Evolutionary conservation across 2,888 invertebrate genomes (phyloP).

Genomic region (Trissoscelio sp.): DNA sequence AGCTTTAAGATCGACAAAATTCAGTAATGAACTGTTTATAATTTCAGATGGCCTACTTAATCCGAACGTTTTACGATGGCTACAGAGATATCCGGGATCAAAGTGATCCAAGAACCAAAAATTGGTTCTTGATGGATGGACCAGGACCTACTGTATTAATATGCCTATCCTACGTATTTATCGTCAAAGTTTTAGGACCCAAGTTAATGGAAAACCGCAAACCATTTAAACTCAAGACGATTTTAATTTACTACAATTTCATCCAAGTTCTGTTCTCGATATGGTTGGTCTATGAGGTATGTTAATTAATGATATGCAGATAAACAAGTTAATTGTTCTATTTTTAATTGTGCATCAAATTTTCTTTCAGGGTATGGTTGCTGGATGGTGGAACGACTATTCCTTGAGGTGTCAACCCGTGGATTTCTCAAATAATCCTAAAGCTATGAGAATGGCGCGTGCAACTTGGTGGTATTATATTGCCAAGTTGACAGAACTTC

Average conservation of each 20-base stretch:
- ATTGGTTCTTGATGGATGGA: slow-evolving; percentile 92
- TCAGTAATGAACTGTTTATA: no score
- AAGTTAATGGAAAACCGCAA: slow-evolving; percentile 93
- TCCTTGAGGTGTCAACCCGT: slow-evolving; percentile 91
- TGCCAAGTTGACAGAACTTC: slow-evolving; percentile 96
- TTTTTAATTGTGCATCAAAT: slow-evolving; percentile 16
- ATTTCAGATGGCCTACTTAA: slow-evolving; percentile 85
- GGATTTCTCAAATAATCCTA: slow-evolving; percentile 88
- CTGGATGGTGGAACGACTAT: slow-evolving; percentile 90
- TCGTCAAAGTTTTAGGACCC: slow-evolving; percentile 91
- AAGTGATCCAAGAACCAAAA: slow-evolving; percentile 92
- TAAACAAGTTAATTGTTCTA: no score
- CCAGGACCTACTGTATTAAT: slow-evolving; percentile 91
- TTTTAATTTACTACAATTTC: slow-evolving; percentile 93
- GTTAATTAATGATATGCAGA: slow-evolving; percentile 27
- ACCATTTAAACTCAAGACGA: slow-evolving; percentile 90
- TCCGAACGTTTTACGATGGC: slow-evolving; percentile 86
- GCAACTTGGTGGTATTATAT: slow-evolving; percentile 98
- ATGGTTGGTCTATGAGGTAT: slow-evolving; percentile 90
- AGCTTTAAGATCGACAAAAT: no score
- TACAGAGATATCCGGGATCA: slow-evolving; percentile 92
- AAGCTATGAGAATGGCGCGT: slow-evolving; percentile 89
- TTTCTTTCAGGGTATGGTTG: slow-evolving; percentile 83
- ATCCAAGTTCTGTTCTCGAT: slow-evolving; percentile 91
- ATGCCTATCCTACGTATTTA: slow-evolving; percentile 90